Evolutionary conservation across 1,140 invertebrate genomes (phyloP).

Genomic region (Marisa cornuarietis): DNA sequence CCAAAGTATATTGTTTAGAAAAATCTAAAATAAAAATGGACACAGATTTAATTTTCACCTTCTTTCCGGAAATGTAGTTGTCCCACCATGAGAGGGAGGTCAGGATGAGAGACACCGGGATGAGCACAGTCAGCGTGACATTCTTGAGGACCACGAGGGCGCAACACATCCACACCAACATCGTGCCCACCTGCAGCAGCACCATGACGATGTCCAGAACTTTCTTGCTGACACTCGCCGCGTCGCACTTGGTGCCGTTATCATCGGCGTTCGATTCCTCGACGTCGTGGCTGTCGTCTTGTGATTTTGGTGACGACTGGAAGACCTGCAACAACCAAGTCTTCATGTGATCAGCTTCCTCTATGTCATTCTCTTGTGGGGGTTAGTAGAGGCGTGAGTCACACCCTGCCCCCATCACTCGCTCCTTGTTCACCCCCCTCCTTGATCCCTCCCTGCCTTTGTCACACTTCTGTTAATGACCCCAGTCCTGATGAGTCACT

Average conservation of each 20-base stretch:
- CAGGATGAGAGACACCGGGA: slow-evolving; percentile 43
- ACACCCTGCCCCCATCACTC: no score
- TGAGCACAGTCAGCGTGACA: slow-evolving; percentile 3
- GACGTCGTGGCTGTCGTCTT: not conserved
- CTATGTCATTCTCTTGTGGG: no score
- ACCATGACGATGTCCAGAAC: slow-evolving; percentile 33
- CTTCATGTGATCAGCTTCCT: no score
- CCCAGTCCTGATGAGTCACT: no score
- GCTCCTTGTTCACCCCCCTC: no score
- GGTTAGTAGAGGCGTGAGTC: no score
- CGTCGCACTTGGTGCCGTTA: no score
- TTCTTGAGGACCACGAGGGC: slow-evolving; percentile 11
- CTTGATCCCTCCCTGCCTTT: no score
- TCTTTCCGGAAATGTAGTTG: slow-evolving; percentile 44
- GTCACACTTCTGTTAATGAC: no score
- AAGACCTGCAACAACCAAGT: not conserved
- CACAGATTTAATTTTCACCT: not conserved
- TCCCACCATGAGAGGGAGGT: slow-evolving; percentile 56
- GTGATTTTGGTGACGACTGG: not conserved
- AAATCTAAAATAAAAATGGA: no score
- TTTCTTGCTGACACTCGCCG: not conserved
- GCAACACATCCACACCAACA: slow-evolving; percentile 32
- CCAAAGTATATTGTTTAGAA: no score
- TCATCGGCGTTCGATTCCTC: no score
- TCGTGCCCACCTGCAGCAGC: slow-evolving; percentile 28